Conservation (phyloP, 2,888 invertebrate genomes). For the Netelia fuscicornis region DNA sequence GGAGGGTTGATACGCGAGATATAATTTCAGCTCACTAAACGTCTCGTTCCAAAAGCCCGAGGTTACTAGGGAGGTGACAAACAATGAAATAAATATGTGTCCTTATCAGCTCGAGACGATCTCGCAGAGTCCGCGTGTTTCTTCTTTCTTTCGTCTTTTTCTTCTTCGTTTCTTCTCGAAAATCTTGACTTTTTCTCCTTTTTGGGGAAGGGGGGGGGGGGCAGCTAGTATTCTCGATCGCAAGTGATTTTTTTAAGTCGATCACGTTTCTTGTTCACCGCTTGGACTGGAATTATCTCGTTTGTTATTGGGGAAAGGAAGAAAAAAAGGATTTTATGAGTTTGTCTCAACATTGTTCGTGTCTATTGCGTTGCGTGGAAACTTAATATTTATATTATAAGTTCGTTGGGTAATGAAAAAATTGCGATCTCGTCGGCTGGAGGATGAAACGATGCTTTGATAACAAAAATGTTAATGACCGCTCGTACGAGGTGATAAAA, state of each 20-base stretch:
- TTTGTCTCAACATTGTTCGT: not conserved
- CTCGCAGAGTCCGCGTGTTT: conserved; percentile 3
- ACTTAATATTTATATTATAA: not conserved
- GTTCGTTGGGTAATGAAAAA: too few relatives aligned
- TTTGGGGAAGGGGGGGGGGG: too few relatives aligned
- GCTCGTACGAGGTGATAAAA: conserved; percentile 57
- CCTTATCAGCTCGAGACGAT: conserved; percentile 30
- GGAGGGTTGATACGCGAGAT: conserved; percentile 26
- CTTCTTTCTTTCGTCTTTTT: too few relatives aligned
- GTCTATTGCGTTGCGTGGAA: too few relatives aligned
- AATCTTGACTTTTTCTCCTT: not conserved
- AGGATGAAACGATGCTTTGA: conserved; percentile 44
- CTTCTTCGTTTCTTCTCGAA: too few relatives aligned
- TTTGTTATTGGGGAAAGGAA: not conserved
- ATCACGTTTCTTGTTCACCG: conserved; percentile 5
- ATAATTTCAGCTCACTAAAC: conserved; percentile 48
- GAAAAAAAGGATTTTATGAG: not conserved
- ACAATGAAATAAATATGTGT: conserved; percentile 2
- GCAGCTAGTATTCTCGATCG: conserved; percentile 5
- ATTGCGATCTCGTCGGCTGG: not conserved
- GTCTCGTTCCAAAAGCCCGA: conserved; percentile 44
- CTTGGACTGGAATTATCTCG: not conserved
- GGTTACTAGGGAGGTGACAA: conserved; percentile 43
- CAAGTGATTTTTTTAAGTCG: conserved; percentile 19
- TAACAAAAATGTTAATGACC: conserved; percentile 64